Base-by-base conservation (phyloP, 2,797 vertebrate genomes). In the Rhyacichthys aspro region DNA sequence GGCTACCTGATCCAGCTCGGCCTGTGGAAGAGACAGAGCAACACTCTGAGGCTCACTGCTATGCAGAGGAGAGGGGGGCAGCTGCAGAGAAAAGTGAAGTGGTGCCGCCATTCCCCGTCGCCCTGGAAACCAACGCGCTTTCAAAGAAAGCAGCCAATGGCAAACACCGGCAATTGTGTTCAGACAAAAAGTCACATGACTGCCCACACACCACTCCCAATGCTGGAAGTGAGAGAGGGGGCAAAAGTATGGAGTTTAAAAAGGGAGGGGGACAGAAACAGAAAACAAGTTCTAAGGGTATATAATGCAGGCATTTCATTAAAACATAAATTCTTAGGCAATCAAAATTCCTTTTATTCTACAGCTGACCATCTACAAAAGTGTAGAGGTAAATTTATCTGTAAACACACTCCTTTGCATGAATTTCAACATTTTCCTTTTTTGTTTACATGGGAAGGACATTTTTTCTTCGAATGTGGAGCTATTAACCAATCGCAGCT, bases 111-210 rank as follows among this genome's bases (percentile, higher is more conserved):
- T 91, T 91, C 89, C 82, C 87, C 43, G 73, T 93, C 88, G 64
- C 91, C 92, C 78, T 37, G 89, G 92, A 90, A 89, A 94, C 92
- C 82, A 87, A 91, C 86, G 86, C 91, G 89, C 88, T 91, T 93
- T 92, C 81, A 92, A 92, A 93, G 88, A 76, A 82, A 83, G 42
- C 60, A 56, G 74, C 92, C 93, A 94, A 93, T 93, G 85, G 89
- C 63, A 87, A 91, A 89, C 88, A 87, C 72, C 67, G 46, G 60
- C 89, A 78, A 94, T 92, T 94, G 91, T 92, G 84, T 78, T 84
- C 61, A 76, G 81, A 91, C 88, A 90, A 89, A 90, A 91, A 87
- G 91, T 92, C 91, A 93, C 91, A 87, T 93, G 93, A 93, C 82
- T 48, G 77, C 72, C 78, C 65, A 74, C 78, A 85, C 83, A 83